Percentiles rank a stretch among this genome's conserved stretches.
These are phyloP conservation scores for Thalassarche chlororhynchos DNA, from an alignment of 2,113 vertebrate genomes.

Conservation along the genomic window DNA sequence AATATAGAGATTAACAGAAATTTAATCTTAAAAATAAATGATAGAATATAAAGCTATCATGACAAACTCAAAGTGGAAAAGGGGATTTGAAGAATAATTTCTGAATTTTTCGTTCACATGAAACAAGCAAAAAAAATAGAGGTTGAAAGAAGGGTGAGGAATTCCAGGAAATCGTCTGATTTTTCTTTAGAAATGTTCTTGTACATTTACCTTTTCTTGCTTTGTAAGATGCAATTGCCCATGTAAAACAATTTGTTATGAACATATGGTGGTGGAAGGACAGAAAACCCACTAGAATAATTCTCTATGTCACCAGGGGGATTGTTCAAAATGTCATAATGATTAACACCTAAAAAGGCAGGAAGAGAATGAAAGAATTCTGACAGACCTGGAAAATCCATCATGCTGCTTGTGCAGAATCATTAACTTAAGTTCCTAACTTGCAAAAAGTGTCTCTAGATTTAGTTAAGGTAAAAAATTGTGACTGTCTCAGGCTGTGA, in stretches of 20 bases:
- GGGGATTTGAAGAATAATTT: neutral
- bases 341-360: neutral
- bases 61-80: neutral
- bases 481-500: neutral
- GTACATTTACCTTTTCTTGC: neutral
- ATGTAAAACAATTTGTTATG: conserved; percentile 41
- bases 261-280: conserved; percentile 13
- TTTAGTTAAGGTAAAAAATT: neutral
- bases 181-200: neutral
- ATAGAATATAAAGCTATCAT: neutral
- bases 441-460: neutral
- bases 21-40: neutral
- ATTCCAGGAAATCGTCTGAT: neutral
- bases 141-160: neutral
- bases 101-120: neutral
- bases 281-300: conserved; percentile 9
- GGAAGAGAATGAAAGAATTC: neutral
- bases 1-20: neutral
- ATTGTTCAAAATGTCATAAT: neutral
- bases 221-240: conserved; percentile 23
- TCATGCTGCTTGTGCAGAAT: neutral
- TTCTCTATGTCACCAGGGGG: neutral
- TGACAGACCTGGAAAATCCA: neutral
- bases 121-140: accelerated
- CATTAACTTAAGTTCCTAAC: neutral